Base-by-base conservation (phyloP, 1,140 invertebrate species). In the Penaeus japonicus region DNA sequence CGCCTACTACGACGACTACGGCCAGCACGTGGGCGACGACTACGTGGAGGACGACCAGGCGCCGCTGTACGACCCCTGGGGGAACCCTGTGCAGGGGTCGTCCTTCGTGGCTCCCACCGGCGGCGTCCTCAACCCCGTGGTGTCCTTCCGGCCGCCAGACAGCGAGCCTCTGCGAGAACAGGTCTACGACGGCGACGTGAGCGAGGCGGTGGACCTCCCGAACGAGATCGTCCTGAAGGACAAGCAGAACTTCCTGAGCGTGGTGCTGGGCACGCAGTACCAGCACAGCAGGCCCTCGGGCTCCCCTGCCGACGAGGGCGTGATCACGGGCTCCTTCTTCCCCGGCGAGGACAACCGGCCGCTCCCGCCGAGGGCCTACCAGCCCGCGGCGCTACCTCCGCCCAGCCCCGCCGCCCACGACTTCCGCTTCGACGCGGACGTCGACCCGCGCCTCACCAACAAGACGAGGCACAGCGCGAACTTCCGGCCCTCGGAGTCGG, bases 151-250 rank as follows among this genome's bases (percentile, higher is more conserved):
- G 30, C 32, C 81, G 15, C 27, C 55, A 59, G 17, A 32, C 1
- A 24, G 55, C 5, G 17, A 83, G 32, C 81, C 81, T 20, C 57
- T 83, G 32, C 22, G 81, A n/a, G 57, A 65, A 4, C 30, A 39
- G 12, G 24, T 62, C 22, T n/a, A 35, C 1, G 24, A 22, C 7
- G 73, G 84, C 7, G 84, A 22, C 27, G 30, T 75, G 17, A 75
- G 18, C 32, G 24, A 30, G 1, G 17, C 78, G 27, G 73, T 62
- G n/a, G 35, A 59, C 32, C 18, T 82, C 18, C 79, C 75, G 54
- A 84, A 88, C 65, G 57, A 88, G 20, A 88, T 88, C 35, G 27
- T 35, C 22, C 39, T 77, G 18, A 75, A 75, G 53, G 70, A 82
- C 54, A 32, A 77, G 35, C 70, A 77, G 4, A 75, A 83, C 27